Percentiles rank a stretch among this genome's conserved stretches.
phyloP scores from a whole-genome alignment of 1,140 invertebrate species.

The Papilio aristodemus region DNA sequence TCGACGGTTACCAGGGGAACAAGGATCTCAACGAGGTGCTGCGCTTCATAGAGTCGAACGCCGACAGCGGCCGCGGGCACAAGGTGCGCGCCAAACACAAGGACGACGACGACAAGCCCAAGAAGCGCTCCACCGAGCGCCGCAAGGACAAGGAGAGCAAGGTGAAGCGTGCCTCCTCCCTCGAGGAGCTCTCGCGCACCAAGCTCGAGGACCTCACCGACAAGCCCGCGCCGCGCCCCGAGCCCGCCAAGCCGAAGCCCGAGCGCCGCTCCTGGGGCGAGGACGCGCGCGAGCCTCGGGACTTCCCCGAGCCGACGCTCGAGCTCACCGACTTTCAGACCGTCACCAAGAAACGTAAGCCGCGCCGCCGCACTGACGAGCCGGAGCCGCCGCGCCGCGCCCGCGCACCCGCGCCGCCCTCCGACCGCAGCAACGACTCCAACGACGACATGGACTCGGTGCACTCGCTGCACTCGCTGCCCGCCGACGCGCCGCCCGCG shows the following conservation, averaged over 20 bases:
- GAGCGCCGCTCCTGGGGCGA: conserved; percentile 66
- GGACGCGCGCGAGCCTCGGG: conserved; percentile 46
- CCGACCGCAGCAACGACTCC: conserved; percentile 88
- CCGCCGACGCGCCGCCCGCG: conserved; percentile 80
- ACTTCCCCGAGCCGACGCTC: conserved; percentile 37
- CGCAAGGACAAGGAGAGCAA: conserved; percentile 75
- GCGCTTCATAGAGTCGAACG: conserved; percentile 81
- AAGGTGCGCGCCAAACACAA: conserved; percentile 70
- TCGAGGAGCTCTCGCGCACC: conserved; percentile 86
- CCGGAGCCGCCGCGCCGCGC: conserved; percentile 49
- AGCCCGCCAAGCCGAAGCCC: conserved; percentile 43
- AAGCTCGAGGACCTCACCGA: conserved; percentile 85
- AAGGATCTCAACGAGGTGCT: conserved; percentile 82
- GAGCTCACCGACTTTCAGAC: conserved; percentile 85
- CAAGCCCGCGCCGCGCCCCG: conserved; percentile 43
- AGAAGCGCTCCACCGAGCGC: conserved; percentile 73
- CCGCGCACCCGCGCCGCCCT: conserved; percentile 82
- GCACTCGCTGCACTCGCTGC: conserved; percentile 87
- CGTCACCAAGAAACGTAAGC: conserved; percentile 87
- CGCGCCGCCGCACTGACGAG: conserved; percentile 82
- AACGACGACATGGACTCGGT: conserved; percentile 87
- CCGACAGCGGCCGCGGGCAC: conserved; percentile 58
- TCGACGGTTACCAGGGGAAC: conserved; percentile 84
- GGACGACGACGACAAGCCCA: conserved; percentile 69
- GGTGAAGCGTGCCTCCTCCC: conserved; percentile 84